Percentiles rank a stretch among this genome's conserved stretches.
Evolutionary conservation across 2,797 vertebrate genomes (phyloP).

Genomic region (Paratrypauchen microcephalus): DNA sequence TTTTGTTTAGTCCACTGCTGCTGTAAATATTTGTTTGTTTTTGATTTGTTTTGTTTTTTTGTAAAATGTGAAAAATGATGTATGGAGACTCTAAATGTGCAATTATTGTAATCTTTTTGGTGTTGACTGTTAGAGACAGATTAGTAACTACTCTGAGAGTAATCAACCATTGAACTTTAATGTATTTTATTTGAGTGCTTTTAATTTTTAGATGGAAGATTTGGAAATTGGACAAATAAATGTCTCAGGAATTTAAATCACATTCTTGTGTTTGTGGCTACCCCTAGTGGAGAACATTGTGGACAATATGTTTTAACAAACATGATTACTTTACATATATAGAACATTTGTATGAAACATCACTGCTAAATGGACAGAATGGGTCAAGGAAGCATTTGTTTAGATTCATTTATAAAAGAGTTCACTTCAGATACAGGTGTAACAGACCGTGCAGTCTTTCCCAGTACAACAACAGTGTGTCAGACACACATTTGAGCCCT

Average conservation of each 20-base stretch:
- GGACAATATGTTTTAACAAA: not conserved
- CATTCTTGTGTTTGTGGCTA: conserved; percentile 63
- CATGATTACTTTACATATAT: not conserved
- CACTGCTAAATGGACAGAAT: not conserved
- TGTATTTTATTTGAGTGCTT: conserved; percentile 14
- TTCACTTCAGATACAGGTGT: conserved; percentile 62
- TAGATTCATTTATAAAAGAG: conserved; percentile 76
- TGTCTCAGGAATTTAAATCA: conserved; percentile 68
- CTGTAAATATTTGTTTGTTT: not conserved
- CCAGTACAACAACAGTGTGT: conserved; percentile 58
- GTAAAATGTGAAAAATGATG: conserved; percentile 40
- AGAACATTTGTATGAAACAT: not conserved
- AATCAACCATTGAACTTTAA: conserved; percentile 9
- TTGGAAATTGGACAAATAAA: conserved; percentile 70
- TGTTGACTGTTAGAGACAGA: conserved; percentile 35
- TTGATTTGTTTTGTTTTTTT: conserved; percentile 22
- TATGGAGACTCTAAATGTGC: conserved; percentile 26
- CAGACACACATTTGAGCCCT: conserved; percentile 64
- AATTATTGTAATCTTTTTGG: conserved; percentile 28
- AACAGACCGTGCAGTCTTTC: conserved; percentile 67
- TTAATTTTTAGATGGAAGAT: conserved; percentile 45
- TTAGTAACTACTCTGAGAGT: conserved; percentile 22
- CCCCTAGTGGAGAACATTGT: conserved; percentile 65
- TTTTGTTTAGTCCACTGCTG: conserved; percentile 2
- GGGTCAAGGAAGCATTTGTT: conserved; percentile 19